Base-by-base conservation (phyloP, 2,797 vertebrate genomes). In the Falco novaeseelandiae region DNA sequence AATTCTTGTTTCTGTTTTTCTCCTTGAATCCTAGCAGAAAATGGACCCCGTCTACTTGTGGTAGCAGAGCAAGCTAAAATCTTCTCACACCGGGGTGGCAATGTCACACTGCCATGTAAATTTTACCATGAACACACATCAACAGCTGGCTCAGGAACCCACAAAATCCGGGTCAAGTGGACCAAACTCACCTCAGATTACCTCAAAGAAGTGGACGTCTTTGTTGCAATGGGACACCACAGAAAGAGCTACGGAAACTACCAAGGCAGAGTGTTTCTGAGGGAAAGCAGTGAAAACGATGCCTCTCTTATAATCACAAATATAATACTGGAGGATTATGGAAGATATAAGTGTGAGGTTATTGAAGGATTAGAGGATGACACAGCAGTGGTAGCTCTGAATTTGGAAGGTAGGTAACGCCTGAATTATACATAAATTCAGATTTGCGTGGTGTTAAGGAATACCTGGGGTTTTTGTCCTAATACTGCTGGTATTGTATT, bases 321-420 rank as follows among this genome's bases (percentile, higher is more conserved):
- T 27, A 72, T 99, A 89, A 97, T 97, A 44, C 96, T 97, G 95
- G 98, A 99, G 6, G 99, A 99, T 97, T 98, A 96, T 2, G 99
- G 99, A 72, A 98, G 91, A 90, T 99, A 99, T 81, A 99, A 98
- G 92, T 99, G 99, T 29, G 99, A 99, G 96, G 97, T 99, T 89
- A 98, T 99, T 78, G 98, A 98, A 27, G 99, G 99, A 58, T 90
- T 99, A 84, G 98, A 99, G 51, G 99, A 99, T 8, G 97, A 96
- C 21, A 88, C 98, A 3, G 96, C 98, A 2, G 98, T 99, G 65
- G 86, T 99, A 54, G 58, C 96, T 30, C 90, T 99, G 95, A 98
- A 99, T 61, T 97, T 99, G 92, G 95, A 98, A 97, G 97, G 98
- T 98, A 97, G 40, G 98, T 92, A 63, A 51, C 29, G 8, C 16